Conservation (phyloP, 2,888 invertebrate genomes). For the Sminthurinus aureus region DNA sequence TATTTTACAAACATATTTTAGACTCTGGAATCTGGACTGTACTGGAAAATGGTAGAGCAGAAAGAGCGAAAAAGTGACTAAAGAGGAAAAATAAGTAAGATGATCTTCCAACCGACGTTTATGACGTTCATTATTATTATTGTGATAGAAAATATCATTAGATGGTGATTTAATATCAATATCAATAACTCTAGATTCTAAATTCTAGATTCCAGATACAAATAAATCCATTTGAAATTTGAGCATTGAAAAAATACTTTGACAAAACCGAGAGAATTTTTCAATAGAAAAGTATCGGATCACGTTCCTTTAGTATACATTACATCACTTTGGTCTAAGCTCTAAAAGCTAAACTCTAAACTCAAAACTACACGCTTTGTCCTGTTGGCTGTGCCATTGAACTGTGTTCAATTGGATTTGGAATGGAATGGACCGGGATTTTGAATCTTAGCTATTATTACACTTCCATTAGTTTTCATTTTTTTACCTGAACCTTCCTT, state of each 20-base stretch:
- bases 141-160: too few relatives aligned
- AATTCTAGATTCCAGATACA: constrained; percentile 30
- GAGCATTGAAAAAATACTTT: too few relatives aligned
- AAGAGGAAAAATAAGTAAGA: constrained; percentile 15
- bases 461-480: constrained; percentile 2
- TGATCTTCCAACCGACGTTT: too few relatives aligned
- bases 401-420: neutral
- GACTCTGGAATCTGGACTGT: too few relatives aligned
- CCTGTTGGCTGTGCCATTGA: neutral
- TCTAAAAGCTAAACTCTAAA: too few relatives aligned
- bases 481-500: constrained; percentile 19
- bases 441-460: neutral
- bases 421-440: neutral
- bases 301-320: constrained; percentile 1
- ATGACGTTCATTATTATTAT: constrained; percentile 1
- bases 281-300: neutral
- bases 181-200: too few relatives aligned
- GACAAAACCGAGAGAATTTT: too few relatives aligned
- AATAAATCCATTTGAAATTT: constrained; percentile 37
- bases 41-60: too few relatives aligned
- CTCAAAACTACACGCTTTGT: too few relatives aligned
- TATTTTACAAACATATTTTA: too few relatives aligned
- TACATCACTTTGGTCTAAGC: neutral
- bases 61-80: too few relatives aligned
- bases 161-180: too few relatives aligned